These are phyloP conservation scores for Dascyllus trimaculatus DNA, from an alignment of 2,113 vertebrate genomes.

Conservation along the genomic window DNA sequence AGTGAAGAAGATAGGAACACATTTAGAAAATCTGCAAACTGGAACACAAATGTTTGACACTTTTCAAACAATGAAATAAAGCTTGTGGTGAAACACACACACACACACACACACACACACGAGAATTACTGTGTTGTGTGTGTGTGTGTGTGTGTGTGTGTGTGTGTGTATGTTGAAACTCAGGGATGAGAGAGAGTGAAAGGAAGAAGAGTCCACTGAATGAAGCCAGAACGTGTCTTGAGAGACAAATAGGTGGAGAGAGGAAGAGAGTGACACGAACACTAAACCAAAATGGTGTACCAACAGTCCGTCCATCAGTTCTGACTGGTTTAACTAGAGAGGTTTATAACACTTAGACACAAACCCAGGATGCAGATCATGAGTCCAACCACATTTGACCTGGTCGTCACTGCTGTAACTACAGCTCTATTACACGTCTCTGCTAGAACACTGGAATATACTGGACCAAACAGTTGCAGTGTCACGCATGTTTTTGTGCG, in stretches of 20 bases:
- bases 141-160: background rate
- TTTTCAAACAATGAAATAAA: background rate
- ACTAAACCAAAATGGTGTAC: background rate
- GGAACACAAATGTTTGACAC: background rate
- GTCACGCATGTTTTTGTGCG: too few species aligned
- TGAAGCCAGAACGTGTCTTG: conserved; percentile 31
- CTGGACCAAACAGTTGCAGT: too few species aligned
- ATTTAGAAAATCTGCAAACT: background rate
- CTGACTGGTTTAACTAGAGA: too few species aligned
- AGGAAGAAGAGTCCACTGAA: conserved; percentile 24
- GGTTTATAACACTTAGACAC: too few species aligned
- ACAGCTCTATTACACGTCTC: too few species aligned
- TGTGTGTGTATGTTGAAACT: background rate
- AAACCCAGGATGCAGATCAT: too few species aligned
- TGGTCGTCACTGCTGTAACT: too few species aligned
- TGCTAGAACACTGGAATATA: too few species aligned
- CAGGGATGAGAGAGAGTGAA: conserved; percentile 2
- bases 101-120: background rate
- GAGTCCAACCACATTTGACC: too few species aligned
- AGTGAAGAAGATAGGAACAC: conserved; percentile 20
- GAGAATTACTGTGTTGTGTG: background rate
- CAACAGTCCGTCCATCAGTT: too few species aligned
- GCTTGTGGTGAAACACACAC: background rate
- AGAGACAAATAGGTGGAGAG: conserved; percentile 31
- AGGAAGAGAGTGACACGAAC: background rate